Evolutionary conservation across 2,797 vertebrate genomes (phyloP).

Genomic region (Bradypus variegatus): DNA sequence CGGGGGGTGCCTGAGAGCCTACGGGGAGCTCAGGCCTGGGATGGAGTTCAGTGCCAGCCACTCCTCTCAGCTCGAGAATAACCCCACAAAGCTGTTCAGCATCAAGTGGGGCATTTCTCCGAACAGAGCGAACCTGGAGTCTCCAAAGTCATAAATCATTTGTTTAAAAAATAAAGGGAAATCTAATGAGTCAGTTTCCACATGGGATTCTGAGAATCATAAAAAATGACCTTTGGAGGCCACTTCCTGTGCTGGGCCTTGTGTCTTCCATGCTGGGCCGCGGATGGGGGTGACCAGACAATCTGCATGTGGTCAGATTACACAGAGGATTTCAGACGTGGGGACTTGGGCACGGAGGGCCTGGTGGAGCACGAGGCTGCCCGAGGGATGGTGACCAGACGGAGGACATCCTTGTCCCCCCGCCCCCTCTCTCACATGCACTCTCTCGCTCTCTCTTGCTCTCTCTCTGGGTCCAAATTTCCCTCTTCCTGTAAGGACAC

Average conservation of each 20-base stretch:
- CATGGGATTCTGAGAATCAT: background rate
- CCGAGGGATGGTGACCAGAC: background rate
- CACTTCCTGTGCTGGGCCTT: background rate
- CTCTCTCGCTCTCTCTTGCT: background rate
- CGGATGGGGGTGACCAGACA: fast-evolving
- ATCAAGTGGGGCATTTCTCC: fast-evolving
- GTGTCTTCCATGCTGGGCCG: background rate
- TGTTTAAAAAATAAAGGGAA: background rate
- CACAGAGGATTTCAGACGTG: fast-evolving
- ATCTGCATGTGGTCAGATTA: fast-evolving
- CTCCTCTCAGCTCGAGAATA: background rate
- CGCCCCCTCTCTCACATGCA: background rate
- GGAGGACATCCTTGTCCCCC: background rate
- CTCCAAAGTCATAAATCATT: background rate
- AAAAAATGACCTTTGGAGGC: background rate
- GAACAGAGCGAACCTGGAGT: background rate
- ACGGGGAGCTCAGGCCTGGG: background rate
- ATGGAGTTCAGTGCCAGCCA: fast-evolving
- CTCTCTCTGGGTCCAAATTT: background rate
- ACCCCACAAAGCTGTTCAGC: fast-evolving
- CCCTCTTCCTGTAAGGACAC: no score
- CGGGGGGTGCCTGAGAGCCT: fast-evolving
- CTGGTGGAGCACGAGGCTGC: fast-evolving
- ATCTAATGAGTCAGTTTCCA: background rate
- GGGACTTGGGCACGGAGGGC: fast-evolving